Percentiles rank a stretch among this genome's conserved stretches.
These are phyloP conservation scores for Trichomalopsis sarcophagae DNA, from an alignment of 1,140 invertebrate species.

Conservation along the genomic window DNA sequence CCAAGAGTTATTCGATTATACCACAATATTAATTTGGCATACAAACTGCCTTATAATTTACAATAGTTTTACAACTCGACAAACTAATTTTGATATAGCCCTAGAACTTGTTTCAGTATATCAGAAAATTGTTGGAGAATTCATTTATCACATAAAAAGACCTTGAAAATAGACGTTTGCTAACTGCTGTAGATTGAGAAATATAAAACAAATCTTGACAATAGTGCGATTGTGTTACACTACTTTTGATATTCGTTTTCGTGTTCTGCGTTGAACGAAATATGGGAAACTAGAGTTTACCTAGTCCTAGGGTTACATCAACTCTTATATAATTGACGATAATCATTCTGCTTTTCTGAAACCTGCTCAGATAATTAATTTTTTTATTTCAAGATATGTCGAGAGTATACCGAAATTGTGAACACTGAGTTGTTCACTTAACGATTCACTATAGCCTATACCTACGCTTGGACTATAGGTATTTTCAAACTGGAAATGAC, in stretches of 20 bases:
- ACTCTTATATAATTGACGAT: conserved; percentile 68
- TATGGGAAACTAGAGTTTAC: conserved; percentile 28
- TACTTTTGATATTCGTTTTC: conserved; percentile 18
- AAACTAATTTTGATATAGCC: conserved; percentile 65
- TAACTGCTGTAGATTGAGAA: neutral
- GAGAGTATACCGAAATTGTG: conserved; percentile 64
- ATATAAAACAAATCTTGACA: neutral
- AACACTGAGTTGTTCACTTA: conserved; percentile 59
- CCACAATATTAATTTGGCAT: conserved; percentile 27
- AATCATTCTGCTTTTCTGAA: conserved; percentile 68
- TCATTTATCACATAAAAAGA: neutral
- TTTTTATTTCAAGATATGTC: conserved; percentile 62
- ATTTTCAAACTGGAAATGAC: conserved; percentile 56
- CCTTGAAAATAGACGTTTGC: neutral
- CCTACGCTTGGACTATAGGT: conserved; percentile 56
- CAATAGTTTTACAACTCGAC: conserved; percentile 57
- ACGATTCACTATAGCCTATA: conserved; percentile 56
- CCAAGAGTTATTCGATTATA: conserved; percentile 28
- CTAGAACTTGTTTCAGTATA: conserved; percentile 57
- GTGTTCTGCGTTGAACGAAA: conserved; percentile 56
- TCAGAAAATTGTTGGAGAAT: neutral
- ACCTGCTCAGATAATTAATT: conserved; percentile 65
- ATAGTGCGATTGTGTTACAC: neutral
- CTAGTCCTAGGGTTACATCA: conserved; percentile 67
- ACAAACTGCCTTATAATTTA: conserved; percentile 59